Base-by-base conservation (phyloP, 1,140 invertebrate genomes). In the Oscheius sp. region DNA sequence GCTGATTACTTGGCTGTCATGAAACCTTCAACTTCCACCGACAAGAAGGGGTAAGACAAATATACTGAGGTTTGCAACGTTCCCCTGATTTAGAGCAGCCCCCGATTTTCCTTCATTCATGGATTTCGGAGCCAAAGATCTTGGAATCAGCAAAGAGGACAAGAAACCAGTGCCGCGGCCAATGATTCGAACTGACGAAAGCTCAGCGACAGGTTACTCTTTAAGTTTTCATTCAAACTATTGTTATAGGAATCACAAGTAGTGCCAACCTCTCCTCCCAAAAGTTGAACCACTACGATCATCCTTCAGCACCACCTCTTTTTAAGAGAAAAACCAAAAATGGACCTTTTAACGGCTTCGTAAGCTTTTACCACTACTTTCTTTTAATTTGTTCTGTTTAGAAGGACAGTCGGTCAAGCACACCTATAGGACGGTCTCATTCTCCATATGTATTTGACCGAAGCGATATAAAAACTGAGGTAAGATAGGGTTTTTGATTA, bases 1-100 rank as follows among this genome's bases (percentile, higher is more conserved):
- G 61, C 61, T 10, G 61, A 63, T 26, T 63, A 36, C 35, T 38
- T 63, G 61, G 36, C 61, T n/a, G 36, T 63, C 18, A 36, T 63
- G 32, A 63, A 63, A 1, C 36, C 61, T 20, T 55, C 7, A 4
- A 55, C 49, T 20, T 55, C 49, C 28, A 4, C 49, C 28, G 49
- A 55, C 35, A 42, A 42, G 31, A 42, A 42, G 1, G 61, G 32
- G 31, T 20, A 59, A 31, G 29, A 15, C 20, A 59, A 59, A 31
- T 10, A 59, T 13, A 31, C 23, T 15, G 1, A 20, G 13, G 15
- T 31, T 59, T 23, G 13, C 20, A 59, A 1, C 15, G 29, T 10
- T 15, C 10, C 23, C 13, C 15, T 59, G 13, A 15, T 59, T 0
- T 23, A 59, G 55, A 1, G 7, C 32, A n/a, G 36, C 36, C 20